phyloP scores from a whole-genome alignment of 2,113 vertebrate species.

The Otis tarda region DNA sequence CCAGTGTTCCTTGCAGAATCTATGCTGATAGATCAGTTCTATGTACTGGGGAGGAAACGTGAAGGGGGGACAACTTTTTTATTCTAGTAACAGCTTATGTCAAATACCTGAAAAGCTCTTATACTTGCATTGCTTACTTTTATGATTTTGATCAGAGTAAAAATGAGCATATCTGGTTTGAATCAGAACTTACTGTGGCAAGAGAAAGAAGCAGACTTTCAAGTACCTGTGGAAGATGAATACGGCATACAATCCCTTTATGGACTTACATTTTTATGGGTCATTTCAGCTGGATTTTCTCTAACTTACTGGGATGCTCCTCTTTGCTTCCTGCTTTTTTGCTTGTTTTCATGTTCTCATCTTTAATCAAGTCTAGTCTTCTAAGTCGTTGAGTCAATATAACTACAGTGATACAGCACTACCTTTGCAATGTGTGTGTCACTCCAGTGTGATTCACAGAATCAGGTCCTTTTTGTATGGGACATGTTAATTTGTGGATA shows the following conservation, averaged over 20 bases:
- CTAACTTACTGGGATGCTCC: background rate
- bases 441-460: background rate
- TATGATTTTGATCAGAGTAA: background rate
- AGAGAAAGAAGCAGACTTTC: background rate
- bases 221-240: background rate
- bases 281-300: background rate
- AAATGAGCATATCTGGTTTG: background rate
- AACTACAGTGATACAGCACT: background rate
- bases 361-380: background rate
- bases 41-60: background rate
- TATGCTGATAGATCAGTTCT: background rate
- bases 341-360: background rate
- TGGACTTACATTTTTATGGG: background rate
- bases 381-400: background rate
- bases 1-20: constrained; percentile 40
- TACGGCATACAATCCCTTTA: background rate
- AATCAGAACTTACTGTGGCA: background rate
- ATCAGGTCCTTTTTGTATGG: background rate
- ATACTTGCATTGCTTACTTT: background rate
- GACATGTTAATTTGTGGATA: background rate
- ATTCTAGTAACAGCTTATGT: background rate
- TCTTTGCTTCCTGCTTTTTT: background rate
- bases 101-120: background rate
- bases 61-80: background rate
- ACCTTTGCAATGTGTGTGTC: background rate